Evolutionary conservation across 2,797 vertebrate genomes (phyloP).

Genomic region (Gymnoscopelus braueri): DNA sequence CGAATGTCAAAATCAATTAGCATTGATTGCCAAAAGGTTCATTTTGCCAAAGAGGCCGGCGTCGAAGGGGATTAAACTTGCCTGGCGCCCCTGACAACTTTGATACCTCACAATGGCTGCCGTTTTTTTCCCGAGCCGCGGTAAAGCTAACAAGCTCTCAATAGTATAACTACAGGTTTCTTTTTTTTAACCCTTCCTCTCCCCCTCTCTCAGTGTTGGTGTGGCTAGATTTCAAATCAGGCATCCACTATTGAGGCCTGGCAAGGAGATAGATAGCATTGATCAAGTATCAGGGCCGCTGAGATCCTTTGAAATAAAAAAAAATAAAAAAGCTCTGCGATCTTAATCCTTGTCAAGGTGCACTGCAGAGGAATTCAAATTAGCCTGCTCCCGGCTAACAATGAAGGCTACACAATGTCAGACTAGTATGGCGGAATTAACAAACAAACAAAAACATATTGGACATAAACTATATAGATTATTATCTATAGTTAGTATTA

Average conservation of each 20-base stretch:
- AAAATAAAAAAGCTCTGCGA: conserved; percentile 20
- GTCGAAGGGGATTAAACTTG: conserved; percentile 94
- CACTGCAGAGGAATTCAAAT: conserved; percentile 61
- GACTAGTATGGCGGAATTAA: neutral
- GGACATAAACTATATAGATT: neutral
- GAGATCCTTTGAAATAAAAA: conserved; percentile 57
- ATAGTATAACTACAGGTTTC: conserved; percentile 61
- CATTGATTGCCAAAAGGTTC: conserved; percentile 98
- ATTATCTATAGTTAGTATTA: neutral
- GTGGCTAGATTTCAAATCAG: conserved; percentile 68
- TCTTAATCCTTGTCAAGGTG: conserved; percentile 75
- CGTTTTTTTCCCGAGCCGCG: conserved; percentile 44
- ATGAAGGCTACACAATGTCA: neutral
- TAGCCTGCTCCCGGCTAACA: conserved; percentile 42
- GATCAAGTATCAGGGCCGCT: conserved; percentile 70
- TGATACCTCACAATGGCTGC: conserved; percentile 84
- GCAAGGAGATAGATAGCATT: conserved; percentile 75
- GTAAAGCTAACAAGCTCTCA: conserved; percentile 75
- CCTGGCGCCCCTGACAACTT: conserved; percentile 87
- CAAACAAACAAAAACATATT: conserved; percentile 1
- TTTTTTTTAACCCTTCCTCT: conserved; percentile 26
- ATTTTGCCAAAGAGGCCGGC: conserved; percentile 90
- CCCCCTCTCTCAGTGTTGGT: conserved; percentile 29
- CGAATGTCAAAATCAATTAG: conserved; percentile 99
- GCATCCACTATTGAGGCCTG: conserved; percentile 52